Conservation (phyloP, 92 coral and sea anemone species). For the Epizoanthus stellaris region DNA sequence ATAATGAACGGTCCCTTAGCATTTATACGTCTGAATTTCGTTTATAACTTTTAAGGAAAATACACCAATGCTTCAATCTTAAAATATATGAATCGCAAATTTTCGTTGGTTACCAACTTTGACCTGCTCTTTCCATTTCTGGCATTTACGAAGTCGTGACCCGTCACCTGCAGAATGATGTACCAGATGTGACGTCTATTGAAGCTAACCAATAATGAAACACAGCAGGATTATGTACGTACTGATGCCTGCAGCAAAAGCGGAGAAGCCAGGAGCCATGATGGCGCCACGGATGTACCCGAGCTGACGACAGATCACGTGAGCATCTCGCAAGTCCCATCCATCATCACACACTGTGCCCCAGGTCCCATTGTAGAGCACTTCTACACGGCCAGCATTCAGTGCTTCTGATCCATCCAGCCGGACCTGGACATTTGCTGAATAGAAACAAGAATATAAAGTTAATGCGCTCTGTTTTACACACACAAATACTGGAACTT, state of each 20-base stretch:
- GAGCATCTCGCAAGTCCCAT: constrained; percentile 37
- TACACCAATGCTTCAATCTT: not conserved
- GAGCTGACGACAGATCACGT: constrained; percentile 47
- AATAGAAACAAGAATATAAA: too few relatives aligned
- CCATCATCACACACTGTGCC: constrained; percentile 34
- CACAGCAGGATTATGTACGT: not conserved
- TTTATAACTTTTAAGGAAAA: too few relatives aligned
- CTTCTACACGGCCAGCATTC: constrained; percentile 33
- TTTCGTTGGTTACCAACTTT: too few relatives aligned
- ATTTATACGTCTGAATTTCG: too few relatives aligned
- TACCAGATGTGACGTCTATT: not conserved
- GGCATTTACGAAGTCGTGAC: too few relatives aligned
- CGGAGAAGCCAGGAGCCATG: constrained; percentile 29
- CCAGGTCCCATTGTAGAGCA: constrained; percentile 39
- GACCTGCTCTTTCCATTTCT: too few relatives aligned
- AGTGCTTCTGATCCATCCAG: constrained; percentile 5
- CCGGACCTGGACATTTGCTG: constrained; percentile 18
- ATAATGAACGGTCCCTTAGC: too few relatives aligned
- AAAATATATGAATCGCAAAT: not conserved
- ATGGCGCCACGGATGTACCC: constrained; percentile 22
- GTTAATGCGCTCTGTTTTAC: too few relatives aligned
- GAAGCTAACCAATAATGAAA: too few relatives aligned
- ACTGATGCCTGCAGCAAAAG: not conserved
- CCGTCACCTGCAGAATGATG: too few relatives aligned
- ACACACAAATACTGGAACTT: too few relatives aligned